Percentiles rank a stretch among this genome's conserved stretches.
phyloP scores from a whole-genome alignment of 30 jellyfish, hydroid and myxozoan genomes.

The Rhopilema esculentum region DNA sequence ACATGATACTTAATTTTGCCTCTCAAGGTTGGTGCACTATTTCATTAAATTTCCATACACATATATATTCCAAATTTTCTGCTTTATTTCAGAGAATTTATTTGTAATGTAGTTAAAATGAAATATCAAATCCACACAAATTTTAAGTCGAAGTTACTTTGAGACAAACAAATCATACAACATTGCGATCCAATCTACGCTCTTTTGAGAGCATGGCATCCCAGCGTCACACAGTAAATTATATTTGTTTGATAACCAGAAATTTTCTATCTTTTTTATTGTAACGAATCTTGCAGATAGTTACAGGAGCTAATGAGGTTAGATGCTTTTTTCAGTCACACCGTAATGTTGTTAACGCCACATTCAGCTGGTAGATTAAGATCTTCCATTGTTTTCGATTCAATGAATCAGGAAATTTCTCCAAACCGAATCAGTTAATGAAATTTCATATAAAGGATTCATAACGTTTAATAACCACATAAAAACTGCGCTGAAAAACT shows the following conservation, averaged over 20 bases:
- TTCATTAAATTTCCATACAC: not conserved
- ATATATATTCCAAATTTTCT: not conserved
- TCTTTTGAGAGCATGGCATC: not conserved
- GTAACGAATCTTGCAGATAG: not conserved
- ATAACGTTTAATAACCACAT: not conserved
- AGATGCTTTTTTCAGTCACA: not conserved
- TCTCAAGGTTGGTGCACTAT: not conserved
- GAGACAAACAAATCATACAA: not conserved
- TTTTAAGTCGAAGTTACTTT: not conserved
- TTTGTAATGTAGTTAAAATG: not conserved
- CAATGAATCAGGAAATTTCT: not conserved
- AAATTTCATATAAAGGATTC: not conserved
- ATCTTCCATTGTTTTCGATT: not conserved
- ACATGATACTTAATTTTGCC: not conserved
- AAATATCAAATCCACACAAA: not conserved
- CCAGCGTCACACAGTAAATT: not conserved
- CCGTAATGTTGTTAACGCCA: not conserved
- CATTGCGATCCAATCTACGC: not conserved
- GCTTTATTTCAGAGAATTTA: not conserved
- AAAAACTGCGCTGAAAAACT: not conserved
- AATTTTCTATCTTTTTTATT: not conserved
- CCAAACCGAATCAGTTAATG: not conserved
- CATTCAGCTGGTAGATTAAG: not conserved
- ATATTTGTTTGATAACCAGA: not conserved
- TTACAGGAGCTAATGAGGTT: not conserved